Evolutionary conservation across 2,888 invertebrate genomes (phyloP).

Genomic region (Catocala fraxini): DNA sequence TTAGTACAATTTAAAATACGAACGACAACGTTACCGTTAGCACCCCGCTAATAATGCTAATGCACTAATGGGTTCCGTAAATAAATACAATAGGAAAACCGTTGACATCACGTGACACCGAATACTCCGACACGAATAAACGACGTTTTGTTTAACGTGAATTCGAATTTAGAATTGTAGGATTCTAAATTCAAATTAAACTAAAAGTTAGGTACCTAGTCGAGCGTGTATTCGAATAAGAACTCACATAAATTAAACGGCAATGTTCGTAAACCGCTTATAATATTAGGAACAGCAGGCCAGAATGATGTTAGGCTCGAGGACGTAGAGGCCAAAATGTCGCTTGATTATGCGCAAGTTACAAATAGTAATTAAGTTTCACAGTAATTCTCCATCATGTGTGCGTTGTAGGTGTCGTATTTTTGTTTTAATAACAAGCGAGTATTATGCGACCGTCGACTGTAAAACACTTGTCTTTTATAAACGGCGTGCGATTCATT

Average conservation of each 20-base stretch:
- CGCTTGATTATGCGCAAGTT: slow-evolving; percentile 24
- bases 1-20: slow-evolving; percentile 50
- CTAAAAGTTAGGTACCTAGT: too few relatives aligned
- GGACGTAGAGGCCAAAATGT: slow-evolving; percentile 30
- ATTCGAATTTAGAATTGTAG: slow-evolving; percentile 1
- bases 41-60: slow-evolving; percentile 42
- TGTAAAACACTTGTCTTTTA: slow-evolving; percentile 25
- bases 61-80: slow-evolving; percentile 40
- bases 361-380: slow-evolving; percentile 14
- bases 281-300: slow-evolving; percentile 11
- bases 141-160: slow-evolving; percentile 13
- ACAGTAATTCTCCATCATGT: background rate
- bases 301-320: slow-evolving; percentile 24
- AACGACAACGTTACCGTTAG: slow-evolving; percentile 41
- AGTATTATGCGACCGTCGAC: slow-evolving; percentile 1
- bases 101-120: slow-evolving; percentile 25
- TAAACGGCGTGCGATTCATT: slow-evolving; percentile 25
- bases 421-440: slow-evolving; percentile 10
- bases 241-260: too few relatives aligned
- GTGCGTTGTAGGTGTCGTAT: slow-evolving; percentile 1
- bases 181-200: too few relatives aligned
- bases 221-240: too few relatives aligned
- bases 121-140: slow-evolving; percentile 17
- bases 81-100: slow-evolving; percentile 25
- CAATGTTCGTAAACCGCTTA: slow-evolving; percentile 16